Conservation (phyloP, 2,113 vertebrate genomes). For the Tylochromis polylepis region DNA sequence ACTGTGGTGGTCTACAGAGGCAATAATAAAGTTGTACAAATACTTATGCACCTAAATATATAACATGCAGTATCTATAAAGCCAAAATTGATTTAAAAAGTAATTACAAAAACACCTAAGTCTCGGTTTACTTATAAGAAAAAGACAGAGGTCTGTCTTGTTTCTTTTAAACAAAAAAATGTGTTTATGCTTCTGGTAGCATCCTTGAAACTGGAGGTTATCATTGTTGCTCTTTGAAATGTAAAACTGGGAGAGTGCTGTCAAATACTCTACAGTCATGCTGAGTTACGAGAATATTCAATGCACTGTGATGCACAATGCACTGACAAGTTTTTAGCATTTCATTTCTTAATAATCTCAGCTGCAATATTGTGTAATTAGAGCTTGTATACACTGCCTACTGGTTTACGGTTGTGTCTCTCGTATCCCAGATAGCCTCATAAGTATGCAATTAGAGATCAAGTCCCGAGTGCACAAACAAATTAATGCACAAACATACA, state of each 20-base stretch:
- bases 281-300: not conserved
- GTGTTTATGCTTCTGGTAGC: not conserved
- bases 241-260: not conserved
- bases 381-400: not conserved
- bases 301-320: not conserved
- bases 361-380: not conserved
- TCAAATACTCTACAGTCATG: not conserved
- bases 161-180: not conserved
- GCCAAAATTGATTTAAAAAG: not conserved
- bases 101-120: not conserved
- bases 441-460: not conserved
- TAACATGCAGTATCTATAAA: not conserved
- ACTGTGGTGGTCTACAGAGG: not conserved
- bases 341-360: not conserved
- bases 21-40: not conserved
- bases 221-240: not conserved
- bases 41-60: not conserved
- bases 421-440: not conserved
- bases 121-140: not conserved
- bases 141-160: not conserved
- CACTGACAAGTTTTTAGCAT: not conserved
- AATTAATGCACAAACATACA: constrained; percentile 7
- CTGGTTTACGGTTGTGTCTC: not conserved
- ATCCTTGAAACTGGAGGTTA: not conserved
- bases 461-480: not conserved